Evolutionary conservation across 2,797 vertebrate species (phyloP).

Genomic region (Periophthalmus magnuspinnatus): DNA sequence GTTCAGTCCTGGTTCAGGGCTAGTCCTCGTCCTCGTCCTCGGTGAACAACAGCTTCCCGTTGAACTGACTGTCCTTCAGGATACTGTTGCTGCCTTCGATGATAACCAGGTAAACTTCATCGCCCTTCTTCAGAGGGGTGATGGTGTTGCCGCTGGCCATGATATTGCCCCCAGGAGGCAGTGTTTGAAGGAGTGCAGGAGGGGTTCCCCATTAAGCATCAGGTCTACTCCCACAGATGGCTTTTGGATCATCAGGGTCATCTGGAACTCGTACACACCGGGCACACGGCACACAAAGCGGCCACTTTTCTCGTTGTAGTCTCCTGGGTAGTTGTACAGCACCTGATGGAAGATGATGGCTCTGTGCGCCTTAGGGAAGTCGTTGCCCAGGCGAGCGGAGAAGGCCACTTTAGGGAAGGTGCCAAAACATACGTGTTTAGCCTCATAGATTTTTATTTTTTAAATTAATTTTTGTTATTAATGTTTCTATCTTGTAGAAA

Average conservation of each 20-base stretch:
- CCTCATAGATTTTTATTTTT: no score
- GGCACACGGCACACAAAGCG: slow-evolving; percentile 50
- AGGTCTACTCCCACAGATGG: slow-evolving; percentile 33
- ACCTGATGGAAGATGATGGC: slow-evolving; percentile 48
- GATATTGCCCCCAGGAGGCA: not conserved
- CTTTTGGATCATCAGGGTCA: slow-evolving; percentile 36
- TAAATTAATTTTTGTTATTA: no score
- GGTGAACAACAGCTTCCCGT: slow-evolving; percentile 57
- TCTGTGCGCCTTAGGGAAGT: not conserved
- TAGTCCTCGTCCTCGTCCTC: not conserved
- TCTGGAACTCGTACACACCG: slow-evolving; percentile 70
- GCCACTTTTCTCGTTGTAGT: slow-evolving; percentile 46
- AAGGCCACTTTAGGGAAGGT: slow-evolving; percentile 42
- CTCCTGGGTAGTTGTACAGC: slow-evolving; percentile 62
- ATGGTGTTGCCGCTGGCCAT: slow-evolving; percentile 46
- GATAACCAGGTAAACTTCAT: slow-evolving; percentile 49
- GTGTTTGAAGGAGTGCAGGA: slow-evolving; percentile 64
- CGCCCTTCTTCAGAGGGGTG: slow-evolving; percentile 35
- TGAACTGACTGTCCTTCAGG: slow-evolving; percentile 57
- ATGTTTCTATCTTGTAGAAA: no score
- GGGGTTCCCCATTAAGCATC: slow-evolving; percentile 10
- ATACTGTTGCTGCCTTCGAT: slow-evolving; percentile 15
- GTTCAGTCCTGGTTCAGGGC: not conserved
- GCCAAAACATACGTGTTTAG: not conserved
- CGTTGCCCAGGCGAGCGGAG: slow-evolving; percentile 38